phyloP scores from a whole-genome alignment of 1,140 invertebrate species.

The Gerris buenoi region DNA sequence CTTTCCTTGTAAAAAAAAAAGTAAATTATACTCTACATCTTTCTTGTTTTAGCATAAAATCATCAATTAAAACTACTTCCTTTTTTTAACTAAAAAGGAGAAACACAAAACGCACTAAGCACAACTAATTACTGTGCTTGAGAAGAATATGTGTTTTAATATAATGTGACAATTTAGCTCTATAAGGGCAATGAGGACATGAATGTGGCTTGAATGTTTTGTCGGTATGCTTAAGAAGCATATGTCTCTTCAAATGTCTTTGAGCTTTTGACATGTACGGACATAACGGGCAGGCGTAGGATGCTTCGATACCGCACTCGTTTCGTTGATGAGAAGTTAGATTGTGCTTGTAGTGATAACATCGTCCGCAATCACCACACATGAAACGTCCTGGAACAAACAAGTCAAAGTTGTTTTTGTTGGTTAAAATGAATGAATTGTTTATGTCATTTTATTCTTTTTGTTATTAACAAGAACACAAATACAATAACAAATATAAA shows the following conservation, averaged over 20 bases:
- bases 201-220: not conserved
- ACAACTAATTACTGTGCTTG: not conserved
- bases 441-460: too few species aligned
- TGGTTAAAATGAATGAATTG: too few species aligned
- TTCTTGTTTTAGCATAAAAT: too few species aligned
- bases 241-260: constrained; percentile 26
- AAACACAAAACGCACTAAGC: too few species aligned
- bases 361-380: constrained; percentile 18
- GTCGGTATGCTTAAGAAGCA: constrained; percentile 7
- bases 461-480: too few species aligned
- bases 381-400: too few species aligned
- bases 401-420: too few species aligned
- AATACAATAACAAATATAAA: too few species aligned
- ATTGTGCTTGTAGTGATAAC: constrained; percentile 19
- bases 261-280: constrained; percentile 17
- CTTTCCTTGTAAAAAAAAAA: too few species aligned
- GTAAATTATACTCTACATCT: too few species aligned
- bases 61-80: too few species aligned
- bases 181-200: not conserved
- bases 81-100: too few species aligned
- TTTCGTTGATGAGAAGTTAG: constrained; percentile 29
- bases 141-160: not conserved
- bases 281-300: constrained; percentile 32
- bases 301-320: constrained; percentile 31
- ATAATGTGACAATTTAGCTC: not conserved